phyloP scores from a whole-genome alignment of 1,140 invertebrate species.

The Trichonephila clavipes region DNA sequence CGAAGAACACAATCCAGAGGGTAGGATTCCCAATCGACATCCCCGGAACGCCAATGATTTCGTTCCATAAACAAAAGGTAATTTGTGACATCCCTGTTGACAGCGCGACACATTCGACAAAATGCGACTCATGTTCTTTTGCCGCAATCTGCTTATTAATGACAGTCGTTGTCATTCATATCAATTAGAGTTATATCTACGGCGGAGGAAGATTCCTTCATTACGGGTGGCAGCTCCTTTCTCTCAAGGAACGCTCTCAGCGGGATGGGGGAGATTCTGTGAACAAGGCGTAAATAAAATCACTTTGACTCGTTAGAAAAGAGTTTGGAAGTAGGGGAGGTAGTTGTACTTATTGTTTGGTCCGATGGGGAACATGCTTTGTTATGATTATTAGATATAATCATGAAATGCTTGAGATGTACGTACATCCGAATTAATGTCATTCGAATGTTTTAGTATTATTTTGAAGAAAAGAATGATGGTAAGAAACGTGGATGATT shows the following conservation, averaged over 20 bases:
- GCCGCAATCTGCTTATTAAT: not conserved
- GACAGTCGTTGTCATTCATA: not conserved
- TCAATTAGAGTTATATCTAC: not conserved
- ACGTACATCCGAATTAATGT: no score
- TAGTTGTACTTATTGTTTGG: no score
- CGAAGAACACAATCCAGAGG: not conserved
- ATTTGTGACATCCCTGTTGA: not conserved
- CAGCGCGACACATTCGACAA: not conserved
- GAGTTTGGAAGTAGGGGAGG: no score
- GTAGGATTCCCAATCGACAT: not conserved
- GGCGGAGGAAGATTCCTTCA: not conserved
- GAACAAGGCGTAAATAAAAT: no score
- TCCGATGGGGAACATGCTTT: no score
- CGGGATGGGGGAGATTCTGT: not conserved
- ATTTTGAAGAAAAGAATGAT: no score
- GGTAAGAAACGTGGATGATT: no score
- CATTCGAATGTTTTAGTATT: no score
- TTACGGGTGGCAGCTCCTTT: not conserved
- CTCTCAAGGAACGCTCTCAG: not conserved
- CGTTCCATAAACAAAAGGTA: not conserved
- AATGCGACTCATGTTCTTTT: not conserved
- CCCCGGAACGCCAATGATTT: not conserved
- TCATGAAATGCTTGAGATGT: no score
- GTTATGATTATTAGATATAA: no score
- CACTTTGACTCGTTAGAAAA: no score